phyloP scores from a whole-genome alignment of 2,113 vertebrate genomes.

The Notarius lentiginosus region DNA sequence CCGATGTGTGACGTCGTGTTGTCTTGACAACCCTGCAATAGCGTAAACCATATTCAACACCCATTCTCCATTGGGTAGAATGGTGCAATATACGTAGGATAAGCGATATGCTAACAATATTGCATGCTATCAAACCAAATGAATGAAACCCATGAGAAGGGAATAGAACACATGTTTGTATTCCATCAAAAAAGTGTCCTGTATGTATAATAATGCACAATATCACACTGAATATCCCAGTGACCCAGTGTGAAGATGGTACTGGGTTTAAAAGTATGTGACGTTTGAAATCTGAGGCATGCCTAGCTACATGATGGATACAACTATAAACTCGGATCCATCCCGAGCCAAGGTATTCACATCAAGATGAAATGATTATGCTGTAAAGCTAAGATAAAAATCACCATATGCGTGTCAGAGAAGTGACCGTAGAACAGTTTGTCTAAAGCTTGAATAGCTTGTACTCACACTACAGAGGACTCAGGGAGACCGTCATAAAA shows the following conservation, averaged over 20 bases:
- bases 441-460: not conserved
- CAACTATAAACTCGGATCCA: not conserved
- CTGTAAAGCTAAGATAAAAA: not conserved
- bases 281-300: not conserved
- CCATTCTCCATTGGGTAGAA: too few relatives aligned
- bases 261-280: not conserved
- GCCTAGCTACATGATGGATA: not conserved
- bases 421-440: not conserved
- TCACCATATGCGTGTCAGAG: not conserved
- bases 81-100: too few relatives aligned
- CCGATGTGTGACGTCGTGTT: too few relatives aligned
- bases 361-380: not conserved
- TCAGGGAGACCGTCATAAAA: conserved; percentile 3
- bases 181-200: too few relatives aligned
- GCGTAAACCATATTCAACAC: too few relatives aligned
- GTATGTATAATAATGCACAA: not conserved
- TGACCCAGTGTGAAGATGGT: not conserved
- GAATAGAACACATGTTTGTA: too few relatives aligned
- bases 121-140: too few relatives aligned
- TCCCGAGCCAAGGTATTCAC: not conserved
- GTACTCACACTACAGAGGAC: not conserved
- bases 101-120: too few relatives aligned
- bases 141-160: too few relatives aligned
- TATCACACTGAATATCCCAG: not conserved
- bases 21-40: too few relatives aligned